Base-by-base conservation (phyloP, 2,888 invertebrate species). In the Cryptophagus acutangulus region DNA sequence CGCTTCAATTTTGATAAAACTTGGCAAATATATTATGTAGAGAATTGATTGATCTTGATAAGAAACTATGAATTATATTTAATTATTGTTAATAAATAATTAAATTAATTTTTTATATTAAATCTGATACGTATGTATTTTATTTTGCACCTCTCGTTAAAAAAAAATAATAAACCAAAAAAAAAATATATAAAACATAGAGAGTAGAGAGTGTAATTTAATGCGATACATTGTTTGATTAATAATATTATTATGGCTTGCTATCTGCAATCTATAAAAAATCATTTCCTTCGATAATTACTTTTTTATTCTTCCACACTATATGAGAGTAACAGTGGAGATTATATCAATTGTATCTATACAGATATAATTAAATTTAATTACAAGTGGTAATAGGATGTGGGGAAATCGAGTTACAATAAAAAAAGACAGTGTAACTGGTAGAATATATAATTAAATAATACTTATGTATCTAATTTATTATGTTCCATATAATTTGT, bases 391-490 rank as follows among this genome's bases (percentile, higher is more conserved):
- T 55, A 59, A 58, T 56, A 50, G 54, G 53, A 59, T 54, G 59
- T 49, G 49, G 52, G 57, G 52, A 56, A 58, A 55, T 52, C 56
- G 52, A 48, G 46, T 49, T 51, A 42, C 41, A 40, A 41, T 38
- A 34, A 41, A 48, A 35, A 46, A 41, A 41, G 35, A 38, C 26
- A 44, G 10, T 20, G 34, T 14, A 17, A 33, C 17, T 26, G 17
- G 35, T 38, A 45, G 38, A 49, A 55, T 57, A 56, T 66, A 58
- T 66, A 68, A 67, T 67, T 67, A 67, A 67, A 66, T 65, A 63
- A 62, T 67, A 67, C 62, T 68, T 67, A 66, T 55, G 62, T 63
- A 64, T 60, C 63, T 67, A 67, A 67, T 69, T 67, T 67, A 69
- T 67, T 66, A 60, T 63, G 60, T 61, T 65, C 61, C 50, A 57